Evolutionary conservation across 2,113 vertebrate species (phyloP).

Genomic region (Pseudopodoces humilis): DNA sequence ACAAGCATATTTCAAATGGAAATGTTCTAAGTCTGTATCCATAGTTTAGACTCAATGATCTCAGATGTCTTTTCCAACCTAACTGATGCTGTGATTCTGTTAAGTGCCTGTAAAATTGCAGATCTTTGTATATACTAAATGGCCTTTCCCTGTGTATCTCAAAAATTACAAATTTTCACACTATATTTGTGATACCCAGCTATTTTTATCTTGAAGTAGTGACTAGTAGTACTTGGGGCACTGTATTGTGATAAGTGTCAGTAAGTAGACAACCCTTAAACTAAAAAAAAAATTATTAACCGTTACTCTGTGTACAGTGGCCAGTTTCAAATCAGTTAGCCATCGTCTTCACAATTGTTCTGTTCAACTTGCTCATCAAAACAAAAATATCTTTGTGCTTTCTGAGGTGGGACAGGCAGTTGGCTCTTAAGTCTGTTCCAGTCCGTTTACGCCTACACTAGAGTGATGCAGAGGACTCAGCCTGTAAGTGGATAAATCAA

Average conservation of each 20-base stretch:
- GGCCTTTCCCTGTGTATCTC: not conserved
- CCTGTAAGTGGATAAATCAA: not conserved
- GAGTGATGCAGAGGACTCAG: not conserved
- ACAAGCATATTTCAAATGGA: not conserved
- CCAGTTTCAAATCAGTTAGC: not conserved
- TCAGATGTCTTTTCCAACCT: not conserved
- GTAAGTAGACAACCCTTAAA: not conserved
- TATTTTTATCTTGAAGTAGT: not conserved
- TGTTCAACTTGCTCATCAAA: not conserved
- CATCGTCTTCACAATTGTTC: not conserved
- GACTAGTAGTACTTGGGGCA: not conserved
- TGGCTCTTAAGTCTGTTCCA: not conserved
- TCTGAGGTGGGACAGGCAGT: not conserved
- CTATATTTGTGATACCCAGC: not conserved
- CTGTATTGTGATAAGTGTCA: not conserved
- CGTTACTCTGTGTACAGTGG: not conserved
- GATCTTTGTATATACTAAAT: not conserved
- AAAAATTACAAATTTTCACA: not conserved
- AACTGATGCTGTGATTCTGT: not conserved
- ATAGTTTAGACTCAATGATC: not conserved
- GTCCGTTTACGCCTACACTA: accelerated
- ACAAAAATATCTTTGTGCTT: not conserved
- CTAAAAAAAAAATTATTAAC: not conserved
- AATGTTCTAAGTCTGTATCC: not conserved
- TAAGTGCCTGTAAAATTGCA: not conserved